phyloP scores from a whole-genome alignment of 2,797 vertebrate genomes.

The Pitangus sulphuratus region DNA sequence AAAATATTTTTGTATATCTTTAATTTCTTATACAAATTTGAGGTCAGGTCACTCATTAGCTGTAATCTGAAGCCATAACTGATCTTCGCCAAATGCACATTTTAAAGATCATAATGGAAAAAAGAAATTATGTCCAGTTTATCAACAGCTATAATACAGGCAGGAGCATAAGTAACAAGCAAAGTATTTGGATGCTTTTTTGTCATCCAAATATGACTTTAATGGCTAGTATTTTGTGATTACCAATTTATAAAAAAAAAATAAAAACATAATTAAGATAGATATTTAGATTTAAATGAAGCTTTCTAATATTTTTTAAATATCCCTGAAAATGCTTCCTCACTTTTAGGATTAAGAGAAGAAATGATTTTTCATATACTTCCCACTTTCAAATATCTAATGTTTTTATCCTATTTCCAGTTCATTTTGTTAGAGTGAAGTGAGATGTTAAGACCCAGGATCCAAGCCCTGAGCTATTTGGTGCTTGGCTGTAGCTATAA shows the following conservation, averaged over 20 bases:
- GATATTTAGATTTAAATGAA: conserved; percentile 83
- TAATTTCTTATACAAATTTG: conserved; percentile 71
- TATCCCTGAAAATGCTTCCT: conserved; percentile 76
- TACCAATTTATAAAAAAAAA: conserved; percentile 76
- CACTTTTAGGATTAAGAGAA: conserved; percentile 78
- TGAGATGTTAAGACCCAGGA: conserved; percentile 32
- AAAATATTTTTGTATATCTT: conserved; percentile 81
- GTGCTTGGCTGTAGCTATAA: conserved; percentile 39
- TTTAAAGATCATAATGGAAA: conserved; percentile 56
- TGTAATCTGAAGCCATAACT: conserved; percentile 81
- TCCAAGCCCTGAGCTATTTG: conserved; percentile 35
- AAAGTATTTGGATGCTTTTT: conserved; percentile 61
- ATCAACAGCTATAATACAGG: conserved; percentile 42
- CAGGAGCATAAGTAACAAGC: conserved; percentile 61
- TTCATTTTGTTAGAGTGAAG: conserved; percentile 47
- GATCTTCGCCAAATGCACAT: conserved; percentile 80
- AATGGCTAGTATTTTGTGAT: conserved; percentile 80
- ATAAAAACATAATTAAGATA: conserved; percentile 64
- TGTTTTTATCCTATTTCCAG: conserved; percentile 73
- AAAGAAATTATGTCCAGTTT: conserved; percentile 23
- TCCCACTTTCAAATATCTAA: conserved; percentile 71
- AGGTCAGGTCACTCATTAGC: conserved; percentile 70
- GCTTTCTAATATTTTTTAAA: conserved; percentile 81
- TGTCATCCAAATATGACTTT: conserved; percentile 67
- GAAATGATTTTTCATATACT: conserved; percentile 77